These are phyloP conservation scores for Cetoscarus ocellatus DNA, from an alignment of 2,797 vertebrate species.

Conservation along the genomic window DNA sequence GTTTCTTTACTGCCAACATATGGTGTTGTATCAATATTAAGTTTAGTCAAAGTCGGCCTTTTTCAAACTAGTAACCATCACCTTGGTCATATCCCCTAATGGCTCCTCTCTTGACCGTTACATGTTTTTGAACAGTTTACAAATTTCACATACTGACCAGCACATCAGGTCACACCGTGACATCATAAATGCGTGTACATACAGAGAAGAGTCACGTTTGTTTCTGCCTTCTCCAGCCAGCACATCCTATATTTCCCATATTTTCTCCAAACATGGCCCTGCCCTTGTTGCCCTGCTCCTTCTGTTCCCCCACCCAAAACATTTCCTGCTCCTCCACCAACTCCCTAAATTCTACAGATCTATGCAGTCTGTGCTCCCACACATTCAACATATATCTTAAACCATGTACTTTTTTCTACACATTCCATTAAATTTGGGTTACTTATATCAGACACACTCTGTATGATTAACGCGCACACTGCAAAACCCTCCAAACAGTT, in stretches of 20 bases:
- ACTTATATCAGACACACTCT: slow-evolving; percentile 7
- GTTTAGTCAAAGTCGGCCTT: too few species aligned
- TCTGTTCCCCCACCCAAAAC: slow-evolving; percentile 20
- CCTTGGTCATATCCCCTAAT: too few species aligned
- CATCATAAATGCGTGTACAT: neutral
- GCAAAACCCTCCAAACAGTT: neutral
- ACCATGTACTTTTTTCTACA: slow-evolving; percentile 29
- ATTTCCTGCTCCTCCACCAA: slow-evolving; percentile 29
- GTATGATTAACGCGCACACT: neutral
- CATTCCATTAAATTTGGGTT: slow-evolving; percentile 24
- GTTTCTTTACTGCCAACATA: too few species aligned
- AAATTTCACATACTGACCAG: neutral
- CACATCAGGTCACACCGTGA: neutral
- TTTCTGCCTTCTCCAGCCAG: slow-evolving; percentile 26
- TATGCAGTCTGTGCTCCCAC: slow-evolving; percentile 16
- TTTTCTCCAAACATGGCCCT: slow-evolving; percentile 29
- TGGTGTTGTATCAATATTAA: too few species aligned
- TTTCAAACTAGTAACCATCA: too few species aligned
- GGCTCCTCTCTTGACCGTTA: neutral
- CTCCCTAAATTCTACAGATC: slow-evolving; percentile 43
- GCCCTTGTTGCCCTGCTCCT: slow-evolving; percentile 33
- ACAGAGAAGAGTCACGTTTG: neutral
- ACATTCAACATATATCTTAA: slow-evolving; percentile 26
- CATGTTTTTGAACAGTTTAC: neutral
- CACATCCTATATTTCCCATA: slow-evolving; percentile 36